phyloP scores from a whole-genome alignment of 2,113 vertebrate species.

The Poeciliopsis retropinna region DNA sequence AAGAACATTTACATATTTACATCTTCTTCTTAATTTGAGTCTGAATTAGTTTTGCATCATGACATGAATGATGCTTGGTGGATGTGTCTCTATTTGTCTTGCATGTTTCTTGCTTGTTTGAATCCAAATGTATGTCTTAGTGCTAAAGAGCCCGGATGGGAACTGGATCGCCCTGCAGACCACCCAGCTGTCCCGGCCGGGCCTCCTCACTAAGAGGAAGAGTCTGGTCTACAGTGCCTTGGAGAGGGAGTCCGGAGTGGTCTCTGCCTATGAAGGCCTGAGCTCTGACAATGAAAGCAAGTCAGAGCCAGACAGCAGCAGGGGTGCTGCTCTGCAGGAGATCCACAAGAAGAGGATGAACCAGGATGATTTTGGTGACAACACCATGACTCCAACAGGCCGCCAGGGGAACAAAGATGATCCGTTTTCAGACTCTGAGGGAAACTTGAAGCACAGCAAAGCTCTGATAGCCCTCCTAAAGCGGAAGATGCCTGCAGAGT shows the following conservation, averaged over 20 bases:
- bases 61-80: too few relatives aligned
- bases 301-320: slow-evolving; percentile 69
- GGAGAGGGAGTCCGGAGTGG: slow-evolving; percentile 85
- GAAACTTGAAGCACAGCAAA: slow-evolving; percentile 50
- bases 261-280: slow-evolving; percentile 90
- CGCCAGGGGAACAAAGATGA: slow-evolving; percentile 21
- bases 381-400: background rate
- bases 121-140: slow-evolving; percentile 65
- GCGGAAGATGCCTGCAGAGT: slow-evolving; percentile 61
- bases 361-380: background rate
- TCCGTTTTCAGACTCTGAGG: slow-evolving; percentile 55
- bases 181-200: slow-evolving; percentile 75
- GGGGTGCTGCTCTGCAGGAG: slow-evolving; percentile 66
- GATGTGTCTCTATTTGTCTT: background rate
- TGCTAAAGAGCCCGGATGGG: slow-evolving; percentile 90
- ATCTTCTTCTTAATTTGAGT: too few relatives aligned
- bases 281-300: slow-evolving; percentile 86
- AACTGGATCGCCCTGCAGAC: slow-evolving; percentile 95
- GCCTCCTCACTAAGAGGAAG: slow-evolving; percentile 87
- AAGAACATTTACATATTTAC: background rate
- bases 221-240: slow-evolving; percentile 85
- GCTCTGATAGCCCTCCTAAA: slow-evolving; percentile 54
- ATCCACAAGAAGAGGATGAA: slow-evolving; percentile 62
- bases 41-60: too few relatives aligned
- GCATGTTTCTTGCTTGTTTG: slow-evolving; percentile 14